Evolutionary conservation across 2,113 vertebrate genomes (phyloP).

Genomic region (Eudyptes chrysolophus): DNA sequence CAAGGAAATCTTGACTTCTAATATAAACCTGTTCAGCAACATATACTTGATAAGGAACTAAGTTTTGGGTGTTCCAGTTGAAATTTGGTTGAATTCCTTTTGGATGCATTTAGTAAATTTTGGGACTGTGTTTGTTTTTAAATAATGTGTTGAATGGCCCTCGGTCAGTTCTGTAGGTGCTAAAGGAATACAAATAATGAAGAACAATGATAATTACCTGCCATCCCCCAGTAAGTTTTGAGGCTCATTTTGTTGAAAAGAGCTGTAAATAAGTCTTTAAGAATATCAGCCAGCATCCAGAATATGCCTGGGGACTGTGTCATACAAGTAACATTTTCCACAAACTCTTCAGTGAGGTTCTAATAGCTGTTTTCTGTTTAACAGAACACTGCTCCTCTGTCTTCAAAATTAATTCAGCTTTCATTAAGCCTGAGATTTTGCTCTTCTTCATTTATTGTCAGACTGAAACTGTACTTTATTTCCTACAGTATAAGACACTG

Average conservation of each 20-base stretch:
- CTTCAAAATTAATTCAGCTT: neutral
- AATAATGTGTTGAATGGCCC: neutral
- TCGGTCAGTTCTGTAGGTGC: neutral
- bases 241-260: neutral
- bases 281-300: neutral
- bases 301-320: neutral
- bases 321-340: neutral
- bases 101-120: neutral
- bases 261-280: neutral
- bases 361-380: neutral
- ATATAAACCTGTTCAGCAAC: neutral
- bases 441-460: neutral
- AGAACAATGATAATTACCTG: neutral
- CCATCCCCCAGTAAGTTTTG: neutral
- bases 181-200: neutral
- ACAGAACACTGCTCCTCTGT: neutral
- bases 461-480: neutral
- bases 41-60: neutral
- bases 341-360: neutral
- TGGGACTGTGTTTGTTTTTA: neutral
- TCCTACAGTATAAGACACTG: neutral
- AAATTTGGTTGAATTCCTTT: neutral
- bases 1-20: neutral
- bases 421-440: neutral
- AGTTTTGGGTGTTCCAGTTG: neutral